phyloP scores from a whole-genome alignment of 2,113 vertebrate species.

The Periophthalmodon schlosseri region DNA sequence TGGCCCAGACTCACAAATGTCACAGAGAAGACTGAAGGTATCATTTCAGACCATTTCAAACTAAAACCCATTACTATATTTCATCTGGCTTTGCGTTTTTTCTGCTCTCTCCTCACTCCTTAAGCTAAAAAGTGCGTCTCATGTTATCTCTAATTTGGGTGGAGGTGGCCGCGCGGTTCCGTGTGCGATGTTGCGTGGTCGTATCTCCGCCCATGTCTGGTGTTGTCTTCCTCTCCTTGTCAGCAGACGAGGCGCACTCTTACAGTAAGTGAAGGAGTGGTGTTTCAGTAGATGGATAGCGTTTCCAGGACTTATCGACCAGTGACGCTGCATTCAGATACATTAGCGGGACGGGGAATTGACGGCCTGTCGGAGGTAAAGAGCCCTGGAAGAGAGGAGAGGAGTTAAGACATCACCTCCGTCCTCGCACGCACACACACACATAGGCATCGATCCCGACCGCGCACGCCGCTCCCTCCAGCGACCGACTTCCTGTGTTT shows the following conservation, averaged over 20 bases:
- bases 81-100: conserved; percentile 13
- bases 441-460: conserved; percentile 67
- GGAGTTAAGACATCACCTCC: conserved; percentile 61
- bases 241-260: conserved; percentile 63
- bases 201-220: conserved; percentile 36
- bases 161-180: conserved; percentile 48
- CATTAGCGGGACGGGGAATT: conserved; percentile 72
- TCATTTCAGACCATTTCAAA: conserved; percentile 15
- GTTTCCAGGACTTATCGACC: conserved; percentile 81
- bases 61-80: conserved; percentile 13
- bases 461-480: conserved; percentile 30
- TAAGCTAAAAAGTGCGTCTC: conserved; percentile 32
- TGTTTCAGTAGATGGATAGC: conserved; percentile 79
- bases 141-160: conserved; percentile 35
- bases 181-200: conserved; percentile 41
- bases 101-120: conserved; percentile 6
- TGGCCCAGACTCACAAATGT: conserved; percentile 8
- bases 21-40: conserved; percentile 15
- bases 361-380: conserved; percentile 50
- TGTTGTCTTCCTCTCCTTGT: conserved; percentile 69
- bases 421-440: conserved; percentile 32
- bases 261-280: conserved; percentile 82
- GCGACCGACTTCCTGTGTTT: conserved; percentile 73
- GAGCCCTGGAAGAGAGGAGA: conserved; percentile 43
- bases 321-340: conserved; percentile 70